Conservation (phyloP, 2,113 vertebrate genomes). For the Aviceda subcristata region DNA sequence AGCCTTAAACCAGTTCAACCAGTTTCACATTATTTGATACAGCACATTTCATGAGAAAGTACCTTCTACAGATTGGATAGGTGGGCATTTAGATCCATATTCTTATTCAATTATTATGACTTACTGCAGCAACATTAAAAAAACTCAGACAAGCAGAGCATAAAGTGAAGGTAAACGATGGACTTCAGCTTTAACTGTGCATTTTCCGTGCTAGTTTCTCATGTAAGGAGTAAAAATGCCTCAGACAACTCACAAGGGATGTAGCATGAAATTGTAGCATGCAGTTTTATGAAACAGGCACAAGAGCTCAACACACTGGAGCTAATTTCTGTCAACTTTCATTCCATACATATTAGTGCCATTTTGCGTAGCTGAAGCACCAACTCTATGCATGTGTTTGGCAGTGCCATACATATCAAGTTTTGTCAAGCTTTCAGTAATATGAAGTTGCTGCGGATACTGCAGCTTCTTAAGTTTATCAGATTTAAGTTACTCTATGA, state of each 20-base stretch:
- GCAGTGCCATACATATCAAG: background rate
- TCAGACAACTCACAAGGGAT: background rate
- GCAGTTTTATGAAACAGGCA: background rate
- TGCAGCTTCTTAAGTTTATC: background rate
- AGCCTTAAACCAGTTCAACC: background rate
- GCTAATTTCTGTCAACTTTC: conserved; percentile 27
- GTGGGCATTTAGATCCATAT: background rate
- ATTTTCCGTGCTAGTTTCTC: background rate
- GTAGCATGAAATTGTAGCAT: accelerated
- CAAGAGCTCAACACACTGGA: background rate
- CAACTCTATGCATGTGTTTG: background rate
- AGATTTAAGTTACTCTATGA: background rate
- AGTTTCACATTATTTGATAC: background rate
- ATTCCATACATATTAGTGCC: background rate
- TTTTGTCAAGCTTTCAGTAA: background rate
- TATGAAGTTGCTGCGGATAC: background rate
- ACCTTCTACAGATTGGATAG: background rate
- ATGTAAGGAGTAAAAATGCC: background rate
- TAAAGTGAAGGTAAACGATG: background rate
- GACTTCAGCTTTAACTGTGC: background rate
- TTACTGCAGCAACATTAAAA: background rate
- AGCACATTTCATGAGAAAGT: background rate
- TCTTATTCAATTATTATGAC: background rate
- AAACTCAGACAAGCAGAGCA: background rate
- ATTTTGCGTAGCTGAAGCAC: background rate